phyloP scores from a whole-genome alignment of 2,888 invertebrate genomes.

The Alcis repandata region DNA sequence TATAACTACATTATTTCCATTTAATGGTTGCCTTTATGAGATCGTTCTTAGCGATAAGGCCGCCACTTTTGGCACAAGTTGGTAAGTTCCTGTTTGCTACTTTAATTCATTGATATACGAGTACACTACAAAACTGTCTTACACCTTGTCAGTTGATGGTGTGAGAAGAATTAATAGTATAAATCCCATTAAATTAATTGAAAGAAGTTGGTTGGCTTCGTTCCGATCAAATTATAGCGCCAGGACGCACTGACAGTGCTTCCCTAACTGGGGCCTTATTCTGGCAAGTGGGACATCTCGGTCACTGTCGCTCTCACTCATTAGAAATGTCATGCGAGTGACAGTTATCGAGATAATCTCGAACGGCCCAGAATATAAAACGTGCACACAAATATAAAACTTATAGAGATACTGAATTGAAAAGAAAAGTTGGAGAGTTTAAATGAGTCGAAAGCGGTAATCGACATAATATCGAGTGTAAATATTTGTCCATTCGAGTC shows the following conservation, averaged over 20 bases:
- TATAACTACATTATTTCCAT: too few relatives aligned
- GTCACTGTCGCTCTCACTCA: too few relatives aligned
- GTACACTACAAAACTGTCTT: background rate
- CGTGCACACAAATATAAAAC: background rate
- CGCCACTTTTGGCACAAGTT: too few relatives aligned
- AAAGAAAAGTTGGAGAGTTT: slow-evolving; percentile 9
- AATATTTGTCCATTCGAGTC: slow-evolving; percentile 14
- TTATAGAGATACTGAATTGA: background rate
- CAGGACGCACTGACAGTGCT: background rate
- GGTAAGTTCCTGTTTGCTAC: too few relatives aligned
- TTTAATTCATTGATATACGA: too few relatives aligned
- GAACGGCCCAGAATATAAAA: too few relatives aligned
- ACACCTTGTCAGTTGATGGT: background rate
- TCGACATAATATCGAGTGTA: slow-evolving; percentile 20
- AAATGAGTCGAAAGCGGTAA: slow-evolving; percentile 18
- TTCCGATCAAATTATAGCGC: background rate
- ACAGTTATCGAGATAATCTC: too few relatives aligned
- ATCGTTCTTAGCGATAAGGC: too few relatives aligned
- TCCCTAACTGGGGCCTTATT: background rate
- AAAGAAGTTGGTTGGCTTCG: background rate
- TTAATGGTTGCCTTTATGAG: too few relatives aligned
- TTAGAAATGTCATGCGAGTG: too few relatives aligned
- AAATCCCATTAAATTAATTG: background rate
- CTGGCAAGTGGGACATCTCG: too few relatives aligned
- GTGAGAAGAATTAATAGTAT: background rate